Percentiles rank a stretch among this genome's conserved stretches.
phyloP scores from a whole-genome alignment of 2,888 invertebrate species.

The Andrena hattorfiana region DNA sequence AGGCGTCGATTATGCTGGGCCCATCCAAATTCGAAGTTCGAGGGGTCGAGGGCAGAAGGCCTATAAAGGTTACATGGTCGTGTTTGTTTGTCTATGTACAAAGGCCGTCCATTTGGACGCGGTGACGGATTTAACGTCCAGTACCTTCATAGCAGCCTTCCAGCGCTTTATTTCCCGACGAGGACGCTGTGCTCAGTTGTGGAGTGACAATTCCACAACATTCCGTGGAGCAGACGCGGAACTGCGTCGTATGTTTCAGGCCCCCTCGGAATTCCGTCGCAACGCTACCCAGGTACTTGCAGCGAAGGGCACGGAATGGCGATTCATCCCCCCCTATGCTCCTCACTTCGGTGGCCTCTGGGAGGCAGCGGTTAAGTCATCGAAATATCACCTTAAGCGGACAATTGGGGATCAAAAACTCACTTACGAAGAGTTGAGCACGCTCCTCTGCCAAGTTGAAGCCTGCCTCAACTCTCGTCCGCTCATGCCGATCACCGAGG shows the following conservation, averaged over 20 bases:
- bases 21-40: background rate
- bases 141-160: too few species aligned
- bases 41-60: too few species aligned
- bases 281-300: too few species aligned
- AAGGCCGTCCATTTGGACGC: too few species aligned
- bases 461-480: background rate
- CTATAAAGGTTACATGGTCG: too few species aligned
- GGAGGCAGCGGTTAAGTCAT: background rate
- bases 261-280: too few species aligned
- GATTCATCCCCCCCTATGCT: background rate
- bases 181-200: too few species aligned
- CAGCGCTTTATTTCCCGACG: too few species aligned
- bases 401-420: background rate
- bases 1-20: background rate
- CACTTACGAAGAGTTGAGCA: background rate
- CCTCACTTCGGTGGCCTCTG: background rate
- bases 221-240: background rate
- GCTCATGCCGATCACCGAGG: background rate
- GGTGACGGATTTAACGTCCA: too few species aligned
- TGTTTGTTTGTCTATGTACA: too few species aligned
- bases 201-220: too few species aligned
- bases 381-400: background rate
- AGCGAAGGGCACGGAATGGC: background rate
- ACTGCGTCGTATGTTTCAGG: too few species aligned
- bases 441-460: background rate